phyloP scores from a whole-genome alignment of 1,140 invertebrate species.

The Neomicropteryx cornuta region DNA sequence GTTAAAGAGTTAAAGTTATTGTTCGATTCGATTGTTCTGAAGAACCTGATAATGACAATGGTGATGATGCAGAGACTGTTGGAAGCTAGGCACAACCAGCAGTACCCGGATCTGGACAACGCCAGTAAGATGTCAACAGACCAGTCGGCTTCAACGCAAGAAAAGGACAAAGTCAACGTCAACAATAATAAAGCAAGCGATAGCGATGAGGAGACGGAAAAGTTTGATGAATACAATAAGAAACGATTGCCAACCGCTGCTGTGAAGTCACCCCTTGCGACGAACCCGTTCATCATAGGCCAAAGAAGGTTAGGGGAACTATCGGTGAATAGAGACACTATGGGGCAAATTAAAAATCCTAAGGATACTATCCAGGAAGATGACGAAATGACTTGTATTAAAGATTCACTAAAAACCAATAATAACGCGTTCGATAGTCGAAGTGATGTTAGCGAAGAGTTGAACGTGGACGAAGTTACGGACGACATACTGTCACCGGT shows the following conservation, averaged over 20 bases:
- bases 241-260: conserved; percentile 4
- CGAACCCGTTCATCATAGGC: conserved; percentile 8
- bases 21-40: no score
- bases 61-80: conserved; percentile 34
- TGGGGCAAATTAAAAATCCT: conserved; percentile 12
- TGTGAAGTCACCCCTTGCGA: conserved; percentile 9
- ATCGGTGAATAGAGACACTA: conserved; percentile 8
- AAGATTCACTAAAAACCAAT: conserved; percentile 13
- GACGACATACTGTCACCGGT: conserved; percentile 29
- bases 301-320: conserved; percentile 11
- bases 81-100: conserved; percentile 20
- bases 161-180: conserved; percentile 1
- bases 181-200: neutral
- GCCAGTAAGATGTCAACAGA: conserved; percentile 6
- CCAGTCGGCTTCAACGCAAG: conserved; percentile 5
- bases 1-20: no score
- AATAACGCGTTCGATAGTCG: conserved; percentile 25
- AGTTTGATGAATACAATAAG: conserved; percentile 22
- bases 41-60: conserved; percentile 32
- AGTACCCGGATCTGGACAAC: conserved; percentile 8
- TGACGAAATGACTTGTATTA: conserved; percentile 8
- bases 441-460: conserved; percentile 19
- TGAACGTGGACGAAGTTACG: conserved; percentile 29
- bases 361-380: conserved; percentile 11
- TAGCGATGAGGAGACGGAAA: conserved; percentile 18